Evolutionary conservation across 2,113 vertebrate species (phyloP).

Genomic region (Salvelinus namaycush): DNA sequence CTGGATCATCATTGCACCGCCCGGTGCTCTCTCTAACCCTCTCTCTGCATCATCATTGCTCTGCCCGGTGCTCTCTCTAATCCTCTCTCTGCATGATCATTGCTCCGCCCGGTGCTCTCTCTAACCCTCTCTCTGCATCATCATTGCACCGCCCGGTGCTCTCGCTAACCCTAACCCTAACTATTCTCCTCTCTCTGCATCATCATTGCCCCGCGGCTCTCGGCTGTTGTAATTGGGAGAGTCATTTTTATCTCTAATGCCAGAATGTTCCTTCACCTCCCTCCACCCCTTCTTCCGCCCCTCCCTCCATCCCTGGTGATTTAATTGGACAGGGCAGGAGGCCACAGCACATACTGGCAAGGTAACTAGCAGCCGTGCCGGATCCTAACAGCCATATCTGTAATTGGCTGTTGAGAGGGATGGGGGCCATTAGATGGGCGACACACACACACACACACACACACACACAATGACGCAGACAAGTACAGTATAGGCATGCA

Average conservation of each 20-base stretch:
- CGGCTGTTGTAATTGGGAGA: conserved; percentile 51
- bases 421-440: conserved; percentile 68
- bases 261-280: conserved; percentile 3
- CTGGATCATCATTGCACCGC: too few species aligned
- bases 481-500: background rate
- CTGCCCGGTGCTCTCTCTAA: too few species aligned
- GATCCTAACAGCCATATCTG: conserved; percentile 56
- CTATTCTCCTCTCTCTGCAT: too few species aligned
- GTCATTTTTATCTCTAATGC: conserved; percentile 58
- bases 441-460: conserved; percentile 20
- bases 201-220: conserved; percentile 18
- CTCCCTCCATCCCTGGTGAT: conserved; percentile 45
- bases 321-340: conserved; percentile 69
- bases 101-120: too few species aligned
- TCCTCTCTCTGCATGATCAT: too few species aligned
- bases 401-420: conserved; percentile 72
- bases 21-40: too few species aligned
- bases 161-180: too few species aligned
- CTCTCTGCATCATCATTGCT: too few species aligned
- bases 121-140: too few species aligned
- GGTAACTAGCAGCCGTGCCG: conserved; percentile 60
- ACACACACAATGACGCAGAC: conserved; percentile 6
- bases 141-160: too few species aligned
- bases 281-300: conserved; percentile 29
- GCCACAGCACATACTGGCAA: conserved; percentile 59